Evolutionary conservation across 2,888 invertebrate genomes (phyloP).

Genomic region (Amphimallon solstitiale): DNA sequence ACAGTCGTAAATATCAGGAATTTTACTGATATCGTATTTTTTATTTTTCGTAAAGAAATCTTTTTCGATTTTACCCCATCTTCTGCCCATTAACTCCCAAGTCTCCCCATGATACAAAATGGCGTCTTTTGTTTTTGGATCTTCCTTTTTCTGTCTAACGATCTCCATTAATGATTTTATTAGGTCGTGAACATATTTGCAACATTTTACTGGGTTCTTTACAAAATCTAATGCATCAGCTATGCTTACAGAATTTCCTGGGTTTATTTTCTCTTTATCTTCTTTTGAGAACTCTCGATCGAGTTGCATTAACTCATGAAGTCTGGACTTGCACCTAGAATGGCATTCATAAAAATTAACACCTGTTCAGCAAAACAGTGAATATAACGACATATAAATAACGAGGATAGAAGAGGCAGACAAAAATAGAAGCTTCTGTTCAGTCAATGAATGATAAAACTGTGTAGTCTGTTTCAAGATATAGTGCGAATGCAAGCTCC

Average conservation of each 20-base stretch:
- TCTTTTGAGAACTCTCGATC: constrained; percentile 87
- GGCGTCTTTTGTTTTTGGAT: constrained; percentile 90
- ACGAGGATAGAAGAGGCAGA: no score
- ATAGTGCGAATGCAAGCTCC: no score
- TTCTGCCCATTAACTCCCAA: constrained; percentile 96
- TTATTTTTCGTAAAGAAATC: constrained; percentile 95
- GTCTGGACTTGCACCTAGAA: constrained; percentile 90
- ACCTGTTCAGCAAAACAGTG: no score
- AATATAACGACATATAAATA: no score
- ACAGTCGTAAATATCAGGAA: constrained; percentile 99
- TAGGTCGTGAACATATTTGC: constrained; percentile 87
- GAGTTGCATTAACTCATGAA: constrained; percentile 92
- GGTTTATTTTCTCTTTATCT: constrained; percentile 89
- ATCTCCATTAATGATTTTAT: constrained; percentile 88
- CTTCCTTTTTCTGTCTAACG: constrained; percentile 86
- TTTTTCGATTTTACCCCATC: constrained; percentile 98
- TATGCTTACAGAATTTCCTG: constrained; percentile 91
- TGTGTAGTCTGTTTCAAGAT: no score
- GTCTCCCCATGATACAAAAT: constrained; percentile 98
- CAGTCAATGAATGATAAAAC: no score
- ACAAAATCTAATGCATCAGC: constrained; percentile 92
- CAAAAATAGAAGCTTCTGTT: no score
- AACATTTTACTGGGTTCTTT: constrained; percentile 94
- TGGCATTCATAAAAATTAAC: no score
- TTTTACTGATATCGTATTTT: constrained; percentile 96